Evolutionary conservation across 2,113 vertebrate species (phyloP).

Genomic region (Phaethon lepturus): DNA sequence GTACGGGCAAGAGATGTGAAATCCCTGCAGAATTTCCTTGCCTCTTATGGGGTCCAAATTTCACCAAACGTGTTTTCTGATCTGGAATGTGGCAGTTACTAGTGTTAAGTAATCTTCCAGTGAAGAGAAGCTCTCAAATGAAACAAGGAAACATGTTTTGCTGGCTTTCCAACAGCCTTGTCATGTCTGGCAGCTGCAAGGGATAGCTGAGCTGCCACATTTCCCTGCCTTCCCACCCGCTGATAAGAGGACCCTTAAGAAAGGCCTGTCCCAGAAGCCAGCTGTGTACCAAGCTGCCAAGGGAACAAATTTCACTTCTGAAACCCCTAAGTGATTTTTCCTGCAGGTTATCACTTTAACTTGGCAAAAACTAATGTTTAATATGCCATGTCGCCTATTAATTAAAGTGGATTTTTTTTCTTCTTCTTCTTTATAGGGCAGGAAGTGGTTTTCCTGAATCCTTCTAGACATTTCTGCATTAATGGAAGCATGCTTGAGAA

Average conservation of each 20-base stretch:
- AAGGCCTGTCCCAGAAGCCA: neutral
- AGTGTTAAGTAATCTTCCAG: neutral
- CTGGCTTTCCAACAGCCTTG: neutral
- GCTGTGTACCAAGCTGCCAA: neutral
- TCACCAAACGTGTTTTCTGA: neutral
- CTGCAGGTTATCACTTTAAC: neutral
- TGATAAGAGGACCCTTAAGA: neutral
- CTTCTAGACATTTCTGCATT: neutral
- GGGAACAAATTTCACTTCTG: neutral
- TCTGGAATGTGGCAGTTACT: accelerated
- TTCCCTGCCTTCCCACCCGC: neutral
- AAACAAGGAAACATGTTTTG: neutral
- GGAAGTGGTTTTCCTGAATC: neutral
- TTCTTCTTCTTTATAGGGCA: neutral
- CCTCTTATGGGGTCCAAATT: neutral
- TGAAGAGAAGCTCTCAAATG: neutral
- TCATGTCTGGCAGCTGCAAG: neutral
- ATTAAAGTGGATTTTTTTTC: neutral
- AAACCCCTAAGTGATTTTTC: neutral
- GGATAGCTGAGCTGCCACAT: accelerated
- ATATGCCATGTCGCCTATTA: neutral
- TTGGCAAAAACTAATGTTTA: neutral
- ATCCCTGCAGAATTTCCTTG: neutral
- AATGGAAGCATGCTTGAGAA: neutral
- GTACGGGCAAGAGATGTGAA: neutral